Base-by-base conservation (phyloP, 2,797 vertebrate species). In the Champsocephalus gunnari region DNA sequence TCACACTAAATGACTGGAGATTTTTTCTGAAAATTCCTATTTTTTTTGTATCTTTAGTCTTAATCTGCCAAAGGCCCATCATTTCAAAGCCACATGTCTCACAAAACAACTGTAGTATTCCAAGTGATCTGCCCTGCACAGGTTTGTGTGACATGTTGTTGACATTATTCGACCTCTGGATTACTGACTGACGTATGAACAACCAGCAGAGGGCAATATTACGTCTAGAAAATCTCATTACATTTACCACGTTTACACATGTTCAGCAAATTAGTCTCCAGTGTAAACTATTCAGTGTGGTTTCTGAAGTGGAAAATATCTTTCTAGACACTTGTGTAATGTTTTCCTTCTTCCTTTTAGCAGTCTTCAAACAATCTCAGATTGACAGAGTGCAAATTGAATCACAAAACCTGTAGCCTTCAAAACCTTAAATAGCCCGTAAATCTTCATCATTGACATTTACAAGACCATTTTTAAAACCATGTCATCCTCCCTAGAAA, bases 181-280 rank as follows among this genome's bases (percentile, higher is more conserved):
- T 34, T 2, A 48, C 28, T 66, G n/a, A 67, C 24, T 73, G 17
- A 56, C 12, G 45, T 6, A 28, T 24, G 16, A 24, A 14, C 34
- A 70, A 3, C 90, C 93, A 91, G 88, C 84, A 93, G 93, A 82
- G 87, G 92, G 93, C 87, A 66, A 74, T 55, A 12, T 87, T 66
- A 80, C 16, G 41, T 73, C 58, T 66, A 51, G 8, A 32, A 83
- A 72, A 51, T 1, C 19, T 34, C 10, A 41, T 14, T 32, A 64
- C 64, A 11, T 28, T 5, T 38, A 38, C 1, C 54, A 32, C 17
- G 53, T 61, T 21, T 24, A 55, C 3, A 80, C 28, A 62, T 47
- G 57, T 16, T 54, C 2, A 60, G 6, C 5, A 68, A 64, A 51
- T 73, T 38, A 21, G 47, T n/a, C 32, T 59, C 17, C 19, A 14